These are phyloP conservation scores for Neotragus moschatus DNA, from an alignment of 2,113 vertebrate genomes.

Conservation along the genomic window DNA sequence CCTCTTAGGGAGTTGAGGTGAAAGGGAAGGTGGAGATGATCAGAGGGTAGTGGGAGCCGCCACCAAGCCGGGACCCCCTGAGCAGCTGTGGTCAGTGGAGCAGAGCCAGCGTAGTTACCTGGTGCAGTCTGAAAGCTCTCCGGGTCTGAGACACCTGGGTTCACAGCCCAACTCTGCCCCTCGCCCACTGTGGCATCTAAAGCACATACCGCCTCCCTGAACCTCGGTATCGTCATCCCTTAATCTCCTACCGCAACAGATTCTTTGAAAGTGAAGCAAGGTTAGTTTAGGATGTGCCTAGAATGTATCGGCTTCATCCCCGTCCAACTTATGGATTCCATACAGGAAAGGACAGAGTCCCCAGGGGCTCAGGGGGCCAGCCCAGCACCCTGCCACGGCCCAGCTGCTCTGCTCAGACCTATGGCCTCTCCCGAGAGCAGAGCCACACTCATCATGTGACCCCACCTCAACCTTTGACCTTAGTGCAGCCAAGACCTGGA, in stretches of 20 bases:
- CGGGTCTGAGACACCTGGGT: too few species aligned
- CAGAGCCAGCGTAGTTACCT: accelerated
- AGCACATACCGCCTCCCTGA: not conserved
- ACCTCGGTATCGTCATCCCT: not conserved
- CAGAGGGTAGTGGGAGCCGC: too few species aligned
- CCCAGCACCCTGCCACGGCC: too few species aligned
- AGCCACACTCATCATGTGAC: accelerated
- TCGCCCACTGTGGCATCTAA: not conserved
- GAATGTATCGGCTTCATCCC: not conserved
- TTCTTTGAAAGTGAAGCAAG: not conserved
- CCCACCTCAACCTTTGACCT: not conserved
- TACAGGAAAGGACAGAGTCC: not conserved
- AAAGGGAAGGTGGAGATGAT: too few species aligned
- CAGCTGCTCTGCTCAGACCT: not conserved
- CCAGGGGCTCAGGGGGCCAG: not conserved
- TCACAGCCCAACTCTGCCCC: not conserved
- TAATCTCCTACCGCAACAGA: not conserved
- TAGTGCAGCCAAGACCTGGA: not conserved
- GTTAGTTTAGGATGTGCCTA: not conserved
- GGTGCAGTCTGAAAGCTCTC: not conserved
- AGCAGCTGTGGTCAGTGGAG: accelerated
- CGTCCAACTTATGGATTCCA: accelerated
- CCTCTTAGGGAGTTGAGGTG: too few species aligned
- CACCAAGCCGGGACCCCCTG: too few species aligned
- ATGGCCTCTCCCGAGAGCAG: not conserved